Evolutionary conservation across 2,113 vertebrate genomes (phyloP).

Genomic region (Cryptomyrus ogoouensis): DNA sequence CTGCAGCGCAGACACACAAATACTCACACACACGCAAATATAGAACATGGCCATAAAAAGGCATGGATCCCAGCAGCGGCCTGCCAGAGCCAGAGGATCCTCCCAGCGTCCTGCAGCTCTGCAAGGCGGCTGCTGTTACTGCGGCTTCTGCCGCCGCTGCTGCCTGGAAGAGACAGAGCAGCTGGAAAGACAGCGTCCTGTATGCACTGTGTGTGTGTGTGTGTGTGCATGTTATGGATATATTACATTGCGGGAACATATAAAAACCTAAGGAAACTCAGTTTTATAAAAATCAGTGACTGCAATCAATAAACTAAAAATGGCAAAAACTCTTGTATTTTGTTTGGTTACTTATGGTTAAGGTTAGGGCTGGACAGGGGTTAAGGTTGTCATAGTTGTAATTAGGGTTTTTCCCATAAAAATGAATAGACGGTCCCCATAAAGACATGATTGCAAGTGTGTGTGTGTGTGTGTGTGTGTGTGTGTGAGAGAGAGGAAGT

Average conservation of each 20-base stretch:
- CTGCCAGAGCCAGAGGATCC: not conserved
- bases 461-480: constrained; percentile 21
- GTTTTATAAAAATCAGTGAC: not conserved
- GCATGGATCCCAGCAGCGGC: constrained; percentile 64
- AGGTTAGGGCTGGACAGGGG: not conserved
- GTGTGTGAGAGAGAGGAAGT: not conserved
- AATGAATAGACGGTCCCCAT: not conserved
- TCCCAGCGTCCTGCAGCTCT: not conserved
- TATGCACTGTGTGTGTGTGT: constrained; percentile 10
- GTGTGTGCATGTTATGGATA: constrained; percentile 19
- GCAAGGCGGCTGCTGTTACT: not conserved
- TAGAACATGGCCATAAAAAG: constrained; percentile 99
- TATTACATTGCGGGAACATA: too few species aligned
- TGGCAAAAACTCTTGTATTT: not conserved
- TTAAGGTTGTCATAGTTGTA: not conserved
- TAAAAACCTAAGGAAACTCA: not conserved
- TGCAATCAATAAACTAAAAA: not conserved
- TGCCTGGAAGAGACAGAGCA: not conserved
- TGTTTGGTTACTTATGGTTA: not conserved
- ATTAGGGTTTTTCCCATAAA: not conserved
- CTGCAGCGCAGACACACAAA: constrained; percentile 46
- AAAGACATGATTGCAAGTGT: not conserved
- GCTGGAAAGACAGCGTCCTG: not conserved
- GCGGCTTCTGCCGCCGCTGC: not conserved
- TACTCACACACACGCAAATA: constrained; percentile 77